phyloP scores from a whole-genome alignment of 2,797 vertebrate species.

The Hoplostethus mediterraneus region DNA sequence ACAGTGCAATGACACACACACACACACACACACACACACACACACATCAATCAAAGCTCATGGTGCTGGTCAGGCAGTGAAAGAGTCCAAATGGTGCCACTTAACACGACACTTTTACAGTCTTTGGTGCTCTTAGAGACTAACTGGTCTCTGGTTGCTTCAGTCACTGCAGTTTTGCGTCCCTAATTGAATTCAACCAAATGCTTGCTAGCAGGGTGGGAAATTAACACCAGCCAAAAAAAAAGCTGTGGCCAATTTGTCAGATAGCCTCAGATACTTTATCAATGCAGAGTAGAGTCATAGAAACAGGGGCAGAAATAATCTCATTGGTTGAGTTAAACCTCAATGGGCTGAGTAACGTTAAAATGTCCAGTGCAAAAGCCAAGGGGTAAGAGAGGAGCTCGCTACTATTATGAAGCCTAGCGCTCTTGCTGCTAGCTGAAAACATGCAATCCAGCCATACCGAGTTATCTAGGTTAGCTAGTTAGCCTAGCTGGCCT shows the following conservation, averaged over 20 bases:
- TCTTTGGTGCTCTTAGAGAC: constrained; percentile 74
- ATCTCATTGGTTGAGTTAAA: constrained; percentile 28
- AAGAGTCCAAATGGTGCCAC: constrained; percentile 67
- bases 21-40: constrained; percentile 27
- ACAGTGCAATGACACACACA: constrained; percentile 42
- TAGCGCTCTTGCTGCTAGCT: too few species aligned
- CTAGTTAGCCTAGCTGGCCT: too few species aligned
- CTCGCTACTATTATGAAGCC: too few species aligned
- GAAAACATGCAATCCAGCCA: too few species aligned
- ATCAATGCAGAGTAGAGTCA: too few species aligned
- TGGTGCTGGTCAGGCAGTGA: constrained; percentile 74
- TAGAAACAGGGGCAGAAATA: constrained; percentile 22
- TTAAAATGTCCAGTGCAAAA: too few species aligned
- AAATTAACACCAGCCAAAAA: constrained; percentile 30
- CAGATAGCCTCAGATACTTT: too few species aligned
- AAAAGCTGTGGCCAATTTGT: neutral
- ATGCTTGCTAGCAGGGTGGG: constrained; percentile 17
- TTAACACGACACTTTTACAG: constrained; percentile 63
- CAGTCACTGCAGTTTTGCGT: constrained; percentile 54
- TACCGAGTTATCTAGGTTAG: too few species aligned
- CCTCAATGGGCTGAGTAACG: too few species aligned
- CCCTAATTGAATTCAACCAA: constrained; percentile 29
- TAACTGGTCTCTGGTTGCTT: constrained; percentile 65
- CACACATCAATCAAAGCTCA: constrained; percentile 49
- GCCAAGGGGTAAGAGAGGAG: too few species aligned